A percentile compares a stretch with the other conserved stretches of the same genome.
phyloP scores from a whole-genome alignment of 2,797 vertebrate species.

The Pseudochirops corinnae region DNA sequence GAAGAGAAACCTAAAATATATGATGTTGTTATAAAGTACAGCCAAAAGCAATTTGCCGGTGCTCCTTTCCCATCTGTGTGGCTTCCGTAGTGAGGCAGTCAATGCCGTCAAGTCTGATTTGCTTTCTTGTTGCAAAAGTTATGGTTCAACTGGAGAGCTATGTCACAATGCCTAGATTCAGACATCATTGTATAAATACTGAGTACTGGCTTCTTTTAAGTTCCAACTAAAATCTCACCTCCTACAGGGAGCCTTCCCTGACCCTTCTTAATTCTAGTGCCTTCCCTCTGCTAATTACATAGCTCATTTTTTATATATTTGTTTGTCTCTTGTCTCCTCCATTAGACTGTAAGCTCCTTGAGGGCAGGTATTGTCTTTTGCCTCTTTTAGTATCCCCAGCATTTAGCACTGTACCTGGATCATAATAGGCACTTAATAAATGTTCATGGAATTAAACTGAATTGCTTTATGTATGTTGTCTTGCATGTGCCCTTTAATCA shows the following conservation, averaged over 20 bases:
- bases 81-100: slow-evolving; percentile 68
- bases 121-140: slow-evolving; percentile 70
- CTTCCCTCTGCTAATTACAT: neutral
- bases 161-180: slow-evolving; percentile 66
- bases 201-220: neutral
- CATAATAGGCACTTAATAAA: neutral
- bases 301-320: neutral
- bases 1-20: slow-evolving; percentile 75
- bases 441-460: neutral
- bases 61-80: slow-evolving; percentile 74
- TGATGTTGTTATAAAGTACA: slow-evolving; percentile 75
- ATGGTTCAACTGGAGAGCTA: slow-evolving; percentile 65
- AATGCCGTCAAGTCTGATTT: slow-evolving; percentile 73
- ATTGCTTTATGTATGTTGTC: slow-evolving; percentile 11
- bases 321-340: neutral
- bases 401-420: neutral
- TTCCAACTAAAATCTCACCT: neutral
- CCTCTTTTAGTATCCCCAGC: neutral
- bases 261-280: neutral
- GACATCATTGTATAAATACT: slow-evolving; percentile 73
- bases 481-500: neutral
- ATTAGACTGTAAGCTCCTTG: neutral
- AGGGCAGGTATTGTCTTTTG: neutral
- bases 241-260: neutral
- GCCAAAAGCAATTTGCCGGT: slow-evolving; percentile 69